These are phyloP conservation scores for Ochropleura leucogaster DNA, from an alignment of 2,888 invertebrate genomes.

Conservation along the genomic window DNA sequence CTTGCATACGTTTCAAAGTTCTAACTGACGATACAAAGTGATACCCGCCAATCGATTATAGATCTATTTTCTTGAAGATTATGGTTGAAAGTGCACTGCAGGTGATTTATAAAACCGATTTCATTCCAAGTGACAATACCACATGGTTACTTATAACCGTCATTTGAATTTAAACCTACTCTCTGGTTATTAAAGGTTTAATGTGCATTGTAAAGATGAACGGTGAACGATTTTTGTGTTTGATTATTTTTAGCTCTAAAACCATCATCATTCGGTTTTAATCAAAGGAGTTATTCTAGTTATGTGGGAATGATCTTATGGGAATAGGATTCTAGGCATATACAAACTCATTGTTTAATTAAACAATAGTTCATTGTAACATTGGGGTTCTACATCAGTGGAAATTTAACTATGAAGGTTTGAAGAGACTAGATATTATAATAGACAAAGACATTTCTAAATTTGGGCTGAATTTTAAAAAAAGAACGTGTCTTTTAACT, in stretches of 20 bases:
- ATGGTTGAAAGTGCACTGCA: neutral
- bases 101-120: neutral
- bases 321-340: neutral
- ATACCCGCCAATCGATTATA: conserved; percentile 6
- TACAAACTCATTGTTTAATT: conserved; percentile 2
- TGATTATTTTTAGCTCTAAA: conserved; percentile 51
- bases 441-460: neutral
- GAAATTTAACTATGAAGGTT: neutral
- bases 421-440: neutral
- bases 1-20: conserved; percentile 52
- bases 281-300: conserved; percentile 54
- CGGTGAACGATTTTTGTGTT: neutral
- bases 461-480: neutral
- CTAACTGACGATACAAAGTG: conserved; percentile 47
- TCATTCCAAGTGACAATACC: conserved; percentile 42
- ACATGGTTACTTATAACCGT: conserved; percentile 11
- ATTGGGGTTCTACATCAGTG: neutral
- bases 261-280: conserved; percentile 27
- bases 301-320: conserved; percentile 37
- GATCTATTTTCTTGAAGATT: accelerated
- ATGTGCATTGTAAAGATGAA: neutral
- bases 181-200: accelerated
- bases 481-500: neutral
- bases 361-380: neutral
- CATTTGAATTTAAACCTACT: conserved; percentile 24